These are phyloP conservation scores for Palloptera scutellata DNA, from an alignment of 2,888 invertebrate genomes.

Conservation along the genomic window DNA sequence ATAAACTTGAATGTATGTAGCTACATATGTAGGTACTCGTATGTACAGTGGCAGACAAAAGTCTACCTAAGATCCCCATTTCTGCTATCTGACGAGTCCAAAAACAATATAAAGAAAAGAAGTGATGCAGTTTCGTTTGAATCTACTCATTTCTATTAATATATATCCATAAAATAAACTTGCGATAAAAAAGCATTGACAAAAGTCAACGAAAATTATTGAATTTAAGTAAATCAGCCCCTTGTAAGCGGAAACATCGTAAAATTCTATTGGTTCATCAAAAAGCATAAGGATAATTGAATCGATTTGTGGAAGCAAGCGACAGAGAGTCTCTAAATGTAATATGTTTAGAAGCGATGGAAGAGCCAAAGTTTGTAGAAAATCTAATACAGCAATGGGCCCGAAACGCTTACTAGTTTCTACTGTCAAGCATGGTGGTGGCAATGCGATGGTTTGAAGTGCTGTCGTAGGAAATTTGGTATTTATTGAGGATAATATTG, in stretches of 20 bases:
- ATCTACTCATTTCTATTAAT: too few species aligned
- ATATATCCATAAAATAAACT: too few species aligned
- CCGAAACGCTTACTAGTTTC: conserved; percentile 37
- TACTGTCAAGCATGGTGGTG: conserved; percentile 47
- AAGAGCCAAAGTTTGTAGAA: conserved; percentile 28
- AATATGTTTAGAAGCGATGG: conserved; percentile 39
- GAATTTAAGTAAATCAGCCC: conserved; percentile 25
- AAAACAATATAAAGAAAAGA: too few species aligned
- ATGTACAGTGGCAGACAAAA: too few species aligned
- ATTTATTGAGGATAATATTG: neutral
- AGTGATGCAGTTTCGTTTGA: too few species aligned
- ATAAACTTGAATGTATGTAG: too few species aligned
- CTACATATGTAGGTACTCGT: too few species aligned
- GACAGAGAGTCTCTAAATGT: conserved; percentile 44
- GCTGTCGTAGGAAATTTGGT: conserved; percentile 10
- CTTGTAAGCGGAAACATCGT: neutral
- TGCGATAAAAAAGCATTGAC: too few species aligned
- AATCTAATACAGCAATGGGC: conserved; percentile 20
- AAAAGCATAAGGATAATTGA: conserved; percentile 34
- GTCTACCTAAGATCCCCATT: too few species aligned
- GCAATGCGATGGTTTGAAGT: conserved; percentile 40
- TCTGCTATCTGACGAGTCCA: too few species aligned
- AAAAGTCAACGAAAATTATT: too few species aligned
- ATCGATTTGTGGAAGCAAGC: conserved; percentile 45
- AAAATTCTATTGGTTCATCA: conserved; percentile 10